Conservation (phyloP, 2,888 invertebrate species). For the Trichogramma evanescens region DNA sequence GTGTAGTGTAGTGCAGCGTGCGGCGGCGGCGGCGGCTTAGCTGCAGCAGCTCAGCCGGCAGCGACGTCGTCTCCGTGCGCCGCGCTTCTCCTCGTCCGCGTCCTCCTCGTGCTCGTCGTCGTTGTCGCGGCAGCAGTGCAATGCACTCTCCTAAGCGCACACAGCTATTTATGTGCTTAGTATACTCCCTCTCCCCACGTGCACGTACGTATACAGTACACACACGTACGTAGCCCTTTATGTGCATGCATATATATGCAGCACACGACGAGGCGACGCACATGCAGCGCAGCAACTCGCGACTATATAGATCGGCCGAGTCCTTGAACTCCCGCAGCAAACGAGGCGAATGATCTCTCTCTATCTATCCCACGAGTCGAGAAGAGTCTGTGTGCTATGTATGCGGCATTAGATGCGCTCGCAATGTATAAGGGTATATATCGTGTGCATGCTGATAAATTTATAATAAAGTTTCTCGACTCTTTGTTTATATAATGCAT, state of each 20-base stretch:
- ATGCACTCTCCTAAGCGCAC: slow-evolving; percentile 40
- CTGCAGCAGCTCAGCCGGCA: slow-evolving; percentile 25
- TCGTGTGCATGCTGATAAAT: too few species aligned
- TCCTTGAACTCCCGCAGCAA: slow-evolving; percentile 33
- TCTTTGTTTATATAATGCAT: too few species aligned
- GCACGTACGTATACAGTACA: neutral
- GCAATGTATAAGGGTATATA: neutral
- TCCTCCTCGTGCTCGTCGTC: slow-evolving; percentile 27
- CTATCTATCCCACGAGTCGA: neutral
- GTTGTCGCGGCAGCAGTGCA: slow-evolving; percentile 34
- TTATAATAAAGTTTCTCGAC: too few species aligned
- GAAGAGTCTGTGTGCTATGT: neutral
- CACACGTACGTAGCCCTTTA: slow-evolving; percentile 1
- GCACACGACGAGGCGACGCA: too few species aligned
- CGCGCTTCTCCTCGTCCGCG: slow-evolving; percentile 40
- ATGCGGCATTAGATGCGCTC: neutral
- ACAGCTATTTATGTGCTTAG: slow-evolving; percentile 13
- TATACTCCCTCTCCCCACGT: slow-evolving; percentile 11
- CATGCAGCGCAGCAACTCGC: too few species aligned
- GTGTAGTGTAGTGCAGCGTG: slow-evolving; percentile 7
- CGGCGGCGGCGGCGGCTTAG: slow-evolving; percentile 5
- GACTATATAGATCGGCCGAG: slow-evolving; percentile 13
- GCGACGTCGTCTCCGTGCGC: slow-evolving; percentile 35
- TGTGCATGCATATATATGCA: too few species aligned
- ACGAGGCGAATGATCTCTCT: slow-evolving; percentile 12